A percentile compares a stretch with the other conserved stretches of the same genome.
phyloP scores from a whole-genome alignment of 2,113 vertebrate genomes.

The Ceyx melanurus region DNA sequence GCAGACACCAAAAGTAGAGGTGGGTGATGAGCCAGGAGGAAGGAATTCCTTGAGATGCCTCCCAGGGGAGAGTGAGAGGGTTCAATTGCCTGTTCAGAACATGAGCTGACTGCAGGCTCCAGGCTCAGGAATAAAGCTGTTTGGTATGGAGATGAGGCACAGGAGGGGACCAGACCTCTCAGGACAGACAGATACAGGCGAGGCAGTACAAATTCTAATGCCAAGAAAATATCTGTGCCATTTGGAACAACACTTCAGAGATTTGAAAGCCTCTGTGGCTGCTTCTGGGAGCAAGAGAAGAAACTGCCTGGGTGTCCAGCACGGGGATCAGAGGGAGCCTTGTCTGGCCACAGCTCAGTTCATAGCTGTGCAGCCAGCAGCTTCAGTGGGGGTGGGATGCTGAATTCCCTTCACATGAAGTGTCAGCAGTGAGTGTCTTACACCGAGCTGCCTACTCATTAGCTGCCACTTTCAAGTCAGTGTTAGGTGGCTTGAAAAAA shows the following conservation, averaged over 20 bases:
- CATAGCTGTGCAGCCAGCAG: neutral
- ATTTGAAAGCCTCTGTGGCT: neutral
- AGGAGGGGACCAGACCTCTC: neutral
- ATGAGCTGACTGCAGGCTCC: neutral
- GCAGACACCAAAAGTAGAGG: neutral
- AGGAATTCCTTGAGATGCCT: neutral
- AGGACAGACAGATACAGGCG: neutral
- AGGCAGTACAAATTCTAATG: no score
- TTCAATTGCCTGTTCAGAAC: neutral
- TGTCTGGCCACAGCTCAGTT: neutral
- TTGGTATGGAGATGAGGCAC: neutral
- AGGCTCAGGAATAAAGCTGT: neutral
- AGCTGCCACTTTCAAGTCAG: neutral
- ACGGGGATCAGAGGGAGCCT: neutral
- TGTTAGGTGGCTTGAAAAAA: neutral
- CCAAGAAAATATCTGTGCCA: neutral
- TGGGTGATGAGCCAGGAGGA: neutral
- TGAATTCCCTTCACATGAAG: neutral
- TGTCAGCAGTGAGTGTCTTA: accelerated
- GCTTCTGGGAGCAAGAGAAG: neutral
- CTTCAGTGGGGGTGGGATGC: accelerated
- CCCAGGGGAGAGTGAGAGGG: accelerated
- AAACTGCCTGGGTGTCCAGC: neutral
- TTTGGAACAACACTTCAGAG: neutral
- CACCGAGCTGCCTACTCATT: neutral